Evolutionary conservation across 2,888 invertebrate species (phyloP), one percentile per base, ranked within the genome.

Genomic region (Azorinus chamasolen): DNA sequence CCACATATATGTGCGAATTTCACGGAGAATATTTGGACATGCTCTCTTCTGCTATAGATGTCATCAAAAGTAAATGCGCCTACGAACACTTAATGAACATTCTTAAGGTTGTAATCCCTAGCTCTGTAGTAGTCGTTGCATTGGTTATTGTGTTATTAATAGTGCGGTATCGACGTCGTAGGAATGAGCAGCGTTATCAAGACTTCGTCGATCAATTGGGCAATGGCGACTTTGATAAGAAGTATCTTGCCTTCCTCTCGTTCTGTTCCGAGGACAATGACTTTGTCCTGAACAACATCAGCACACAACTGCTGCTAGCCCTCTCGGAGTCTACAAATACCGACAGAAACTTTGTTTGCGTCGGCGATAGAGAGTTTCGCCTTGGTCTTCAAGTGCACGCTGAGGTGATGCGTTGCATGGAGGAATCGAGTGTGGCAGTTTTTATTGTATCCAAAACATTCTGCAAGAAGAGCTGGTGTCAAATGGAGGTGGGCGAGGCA

Each of bases 391-490:
- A 48, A 3, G 55, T 65, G 5, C 48, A 48, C 39, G 37, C 27
- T 32, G 65, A 65, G 32, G 65, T 45, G 22, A 65, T 55, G 55
- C 25, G 65, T 39, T 65, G 65, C 48, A 57, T 65, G 16, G 65
- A 65, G 48, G 46, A 65, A 20, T 65, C 65, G 1, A 55, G 55
- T n/a, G 55, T 65, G 18, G 50, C 57, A n/a, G 46, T 65, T 8
- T 55, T 65, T 24, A 57, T 65, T 10, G 46, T 65, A 32, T 65
- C 65, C 16, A 65, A 65, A 6, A 46, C 25, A 14, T 65, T 65
- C 18, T 65, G 65, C 46, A 20, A 65, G 48, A 65, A 65, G 48
- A 48, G 46, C 45, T 65, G 65, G 65, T 65, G 65, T 24, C 45
- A 22, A 55, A 65, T 65, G 65, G 65, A 65, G 22, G 57, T 65